A percentile compares a stretch with the other conserved stretches of the same genome.
These are phyloP conservation scores for Trichonephila inaurata DNA, from an alignment of 1,140 invertebrate species.

Conservation along the genomic window DNA sequence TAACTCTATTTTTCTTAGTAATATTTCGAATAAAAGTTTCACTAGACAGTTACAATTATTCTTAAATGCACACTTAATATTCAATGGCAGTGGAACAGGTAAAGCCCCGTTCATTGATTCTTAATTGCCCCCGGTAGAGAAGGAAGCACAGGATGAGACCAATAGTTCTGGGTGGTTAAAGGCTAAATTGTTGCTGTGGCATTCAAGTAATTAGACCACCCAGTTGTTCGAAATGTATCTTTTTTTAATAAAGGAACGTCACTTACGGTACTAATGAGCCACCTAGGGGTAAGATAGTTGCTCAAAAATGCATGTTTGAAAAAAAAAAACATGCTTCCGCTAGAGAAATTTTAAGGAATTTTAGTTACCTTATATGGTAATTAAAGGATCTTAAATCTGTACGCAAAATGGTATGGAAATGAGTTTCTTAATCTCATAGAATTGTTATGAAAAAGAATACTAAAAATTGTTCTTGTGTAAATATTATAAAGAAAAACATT, in stretches of 20 bases:
- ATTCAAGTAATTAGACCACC: conserved; percentile 64
- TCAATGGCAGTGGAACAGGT: not conserved
- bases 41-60: not conserved
- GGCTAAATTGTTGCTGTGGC: not conserved
- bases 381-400: no score
- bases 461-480: no score
- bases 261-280: conserved; percentile 43
- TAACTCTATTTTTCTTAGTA: no score
- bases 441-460: no score
- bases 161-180: conserved; percentile 57
- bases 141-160: not conserved
- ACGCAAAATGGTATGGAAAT: no score
- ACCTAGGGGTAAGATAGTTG: conserved; percentile 17
- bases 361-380: not conserved
- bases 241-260: conserved; percentile 38
- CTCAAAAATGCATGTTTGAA: not conserved
- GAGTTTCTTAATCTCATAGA: no score
- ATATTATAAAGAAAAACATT: no score
- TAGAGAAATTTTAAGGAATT: not conserved
- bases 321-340: not conserved
- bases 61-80: not conserved
- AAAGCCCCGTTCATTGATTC: conserved; percentile 34
- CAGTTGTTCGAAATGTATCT: conserved; percentile 54
- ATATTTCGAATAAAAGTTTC: no score
- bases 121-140: conserved; percentile 40